Conservation (phyloP, 1,140 invertebrate genomes). For the Cherax quadricarinatus region DNA sequence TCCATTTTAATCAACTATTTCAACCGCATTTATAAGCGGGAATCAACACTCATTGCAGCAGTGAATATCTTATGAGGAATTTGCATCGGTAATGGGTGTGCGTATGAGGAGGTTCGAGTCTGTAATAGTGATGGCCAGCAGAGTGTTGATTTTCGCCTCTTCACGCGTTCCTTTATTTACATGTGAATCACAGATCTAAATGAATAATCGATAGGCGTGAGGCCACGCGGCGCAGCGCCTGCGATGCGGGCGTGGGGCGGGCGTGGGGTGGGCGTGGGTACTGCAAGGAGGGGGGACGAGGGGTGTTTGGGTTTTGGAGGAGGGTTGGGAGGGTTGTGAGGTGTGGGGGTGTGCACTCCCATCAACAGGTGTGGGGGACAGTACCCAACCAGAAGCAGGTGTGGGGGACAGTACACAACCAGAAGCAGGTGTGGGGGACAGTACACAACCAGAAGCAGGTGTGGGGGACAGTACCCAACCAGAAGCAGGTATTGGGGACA, state of each 20-base stretch:
- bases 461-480: not conserved
- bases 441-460: not conserved
- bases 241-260: not conserved
- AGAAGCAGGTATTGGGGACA: no score
- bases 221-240: not conserved
- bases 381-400: no score
- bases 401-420: no score
- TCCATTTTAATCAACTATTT: conserved; percentile 63
- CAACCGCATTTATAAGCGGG: conserved; percentile 64
- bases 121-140: conserved; percentile 50
- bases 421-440: not conserved
- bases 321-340: conserved; percentile 34
- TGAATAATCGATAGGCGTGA: conserved; percentile 67
- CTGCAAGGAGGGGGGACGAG: not conserved
- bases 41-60: conserved; percentile 59
- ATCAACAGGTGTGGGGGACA: not conserved
- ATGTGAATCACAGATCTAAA: conserved; percentile 70
- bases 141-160: conserved; percentile 66
- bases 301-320: conserved; percentile 40
- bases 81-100: conserved; percentile 57
- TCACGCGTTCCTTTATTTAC: conserved; percentile 57
- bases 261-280: conserved; percentile 4
- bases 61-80: conserved; percentile 59
- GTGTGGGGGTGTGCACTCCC: not conserved
- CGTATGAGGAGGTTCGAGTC: not conserved